Base-by-base conservation (phyloP, 2,113 vertebrate genomes). In the Epinephelus lanceolatus region DNA sequence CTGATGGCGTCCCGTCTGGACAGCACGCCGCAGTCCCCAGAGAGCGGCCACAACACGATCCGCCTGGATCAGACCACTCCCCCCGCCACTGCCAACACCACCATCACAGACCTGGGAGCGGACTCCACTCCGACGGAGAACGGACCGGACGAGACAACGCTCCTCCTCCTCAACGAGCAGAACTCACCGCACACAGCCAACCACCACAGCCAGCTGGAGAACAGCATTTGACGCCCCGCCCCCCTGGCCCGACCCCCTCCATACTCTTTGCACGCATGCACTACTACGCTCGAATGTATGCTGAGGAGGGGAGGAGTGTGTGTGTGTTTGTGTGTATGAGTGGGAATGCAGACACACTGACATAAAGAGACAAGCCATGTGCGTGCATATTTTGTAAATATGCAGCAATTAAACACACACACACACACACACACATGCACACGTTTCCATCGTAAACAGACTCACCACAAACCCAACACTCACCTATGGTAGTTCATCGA, bases 141-240 rank as follows among this genome's bases (percentile, higher is more conserved):
- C 21, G 94, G 93, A 0, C 95, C 95, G 0, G 96, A 98, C 0
- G 97, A 99, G 88, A 99, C 95, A 51, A 98, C 97, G 0, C 96
- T 96, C 0, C 96, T 99, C 49, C 96, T 99, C 42, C 96, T 99
- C 30, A 97, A 96, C 0, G 96, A 98, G 85, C 96, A 96, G 92
- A 99, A 98, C 96, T 96, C 86, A 0, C 56, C 93, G 7, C 94
- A 93, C 86, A 95, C 91, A 19, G 73, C 92, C 53, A 96, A 94
- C 89, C 96, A 96, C 94, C 95, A 90, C 92, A 89, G 87, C 71
- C 91, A 85, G 47, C 70, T 87, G 49, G 92, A 95, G 8, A 93
- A 93, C 90, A 92, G 86, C 81, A 81, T 96, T 45, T 96, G 91
- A 95, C 19, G 33, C 14, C 70, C 18, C 25, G 12, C 11, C 23